Base-by-base conservation (phyloP, 2,113 vertebrate species). In the Lampris megalopsis region DNA sequence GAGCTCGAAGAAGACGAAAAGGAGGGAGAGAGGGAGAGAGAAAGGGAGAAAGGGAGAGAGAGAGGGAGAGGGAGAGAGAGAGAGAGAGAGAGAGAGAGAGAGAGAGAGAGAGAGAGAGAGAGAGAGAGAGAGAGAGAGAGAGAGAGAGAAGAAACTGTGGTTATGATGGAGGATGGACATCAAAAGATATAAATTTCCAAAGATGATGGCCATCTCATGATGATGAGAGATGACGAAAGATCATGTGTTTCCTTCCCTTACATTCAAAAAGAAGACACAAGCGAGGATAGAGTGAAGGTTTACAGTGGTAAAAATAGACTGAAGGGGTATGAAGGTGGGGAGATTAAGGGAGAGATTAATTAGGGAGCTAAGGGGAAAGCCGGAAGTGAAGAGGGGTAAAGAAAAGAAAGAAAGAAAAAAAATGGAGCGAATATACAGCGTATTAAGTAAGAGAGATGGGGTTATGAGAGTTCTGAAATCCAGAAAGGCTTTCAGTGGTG, bases 311-410 rank as follows among this genome's bases (percentile, higher is more conserved):
- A 91, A 92, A 92, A 91, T 87, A 91, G 41, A 75, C 13, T 54
- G 79, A 80, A 80, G 50, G 67, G 13, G 73, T 73, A 74, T 83
- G 75, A 73, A 83, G 74, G 78, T 66, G 81, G 72, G 79, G 72
- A 81, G 91, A 90, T 92, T 91, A 91, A 82, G 77, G 81, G 74
- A 77, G 79, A 86, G 87, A 91, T 92, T 90, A 85, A 89, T 89
- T 80, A 83, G 67, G 65, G 71, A 83, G 65, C 62, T 73, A 59
- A 82, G 48, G 53, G 57, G 24, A 81, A 65, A 58, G 48, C 50
- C 52, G 71, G 52, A 83, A 76, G 66, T 70, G 42, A 71, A 61
- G 63, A 68, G 42, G 42, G 69, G 52, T 77, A 74, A 79, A 73
- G 13, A 50, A 52, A 78, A 64, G 79, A 74, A 79, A 73, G 13